Evolutionary conservation across 1,140 invertebrate species (phyloP), one percentile per base, ranked within the genome.

Genomic region (Adoxophyes honmai): DNA sequence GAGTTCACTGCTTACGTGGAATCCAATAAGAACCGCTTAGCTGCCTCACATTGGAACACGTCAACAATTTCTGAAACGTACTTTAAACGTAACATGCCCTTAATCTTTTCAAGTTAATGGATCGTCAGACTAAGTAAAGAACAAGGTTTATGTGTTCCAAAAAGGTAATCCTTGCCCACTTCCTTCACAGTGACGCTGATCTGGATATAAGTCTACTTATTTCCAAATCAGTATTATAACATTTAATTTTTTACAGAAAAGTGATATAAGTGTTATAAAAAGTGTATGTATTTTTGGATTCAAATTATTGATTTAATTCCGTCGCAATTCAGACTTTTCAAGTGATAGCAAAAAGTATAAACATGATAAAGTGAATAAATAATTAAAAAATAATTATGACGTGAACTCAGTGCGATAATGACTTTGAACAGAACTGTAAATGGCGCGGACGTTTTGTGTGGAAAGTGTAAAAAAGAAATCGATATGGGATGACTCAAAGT

Each of bases 401-500:
- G 68, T 81, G 64, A 81, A 77, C 55, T 57, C 44, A 39, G 62
- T 76, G 70, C 76, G 73, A 70, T 76, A 83, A 86, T 86, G 80
- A 73, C 60, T 62, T 66, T 71, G 64, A 59, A 70, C 64, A 73
- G 57, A 67, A 85, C 65, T 74, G 51, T 73, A 37, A 64, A 70
- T 67, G 68, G 60, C 51, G 70, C 55, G 66, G 84, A 69, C 64
- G 62, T 79, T 86, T 86, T 70, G 68, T 75, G 81, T 75, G 52
- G 67, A 72, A 84, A 78, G 75, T 87, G 84, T 78, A 54, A 78
- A 75, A 63, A 73, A 63, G 68, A 86, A 86, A 86, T 84, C 78
- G 83, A 86, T 88, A 86, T 88, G 83, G 86, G 82, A 88, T 88
- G 86, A 88, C 76, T 86, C 79, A 83, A 81, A 84, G 86, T 86